Evolutionary conservation across 2,888 invertebrate species (phyloP).

Genomic region (Hydroisotoma schaefferi): DNA sequence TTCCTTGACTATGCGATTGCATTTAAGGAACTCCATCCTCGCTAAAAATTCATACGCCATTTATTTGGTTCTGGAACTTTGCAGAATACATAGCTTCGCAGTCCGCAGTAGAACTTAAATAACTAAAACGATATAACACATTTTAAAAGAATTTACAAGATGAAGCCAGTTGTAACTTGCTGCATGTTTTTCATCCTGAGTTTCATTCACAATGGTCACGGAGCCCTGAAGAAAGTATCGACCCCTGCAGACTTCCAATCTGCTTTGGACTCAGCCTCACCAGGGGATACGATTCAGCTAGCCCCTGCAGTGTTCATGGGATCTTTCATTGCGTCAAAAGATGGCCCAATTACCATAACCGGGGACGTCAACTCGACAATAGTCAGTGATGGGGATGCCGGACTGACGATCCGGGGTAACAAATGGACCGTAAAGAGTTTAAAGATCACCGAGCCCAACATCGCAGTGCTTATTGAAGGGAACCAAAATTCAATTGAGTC

Average conservation of each 20-base stretch:
- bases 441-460: constrained; percentile 39
- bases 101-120: too few relatives aligned
- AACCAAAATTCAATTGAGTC: constrained; percentile 34
- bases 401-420: constrained; percentile 38
- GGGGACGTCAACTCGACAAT: constrained; percentile 46
- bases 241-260: constrained; percentile 40
- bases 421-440: constrained; percentile 44
- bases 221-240: constrained; percentile 24
- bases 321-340: constrained; percentile 35
- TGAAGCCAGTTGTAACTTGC: too few relatives aligned
- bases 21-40: too few relatives aligned
- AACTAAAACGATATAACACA: too few relatives aligned
- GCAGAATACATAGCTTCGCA: too few relatives aligned
- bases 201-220: too few relatives aligned
- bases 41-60: too few relatives aligned
- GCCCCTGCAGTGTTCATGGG: constrained; percentile 40
- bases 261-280: constrained; percentile 38
- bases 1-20: too few relatives aligned
- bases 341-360: constrained; percentile 40
- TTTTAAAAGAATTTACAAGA: too few relatives aligned
- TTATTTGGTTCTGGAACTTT: too few relatives aligned
- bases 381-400: constrained; percentile 39
- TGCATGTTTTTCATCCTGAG: too few relatives aligned
- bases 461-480: constrained; percentile 44
- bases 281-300: constrained; percentile 44